phyloP scores from a whole-genome alignment of 37 sponge, comb jelly and placozoan genomes.

The Bolinopsis microptera region DNA sequence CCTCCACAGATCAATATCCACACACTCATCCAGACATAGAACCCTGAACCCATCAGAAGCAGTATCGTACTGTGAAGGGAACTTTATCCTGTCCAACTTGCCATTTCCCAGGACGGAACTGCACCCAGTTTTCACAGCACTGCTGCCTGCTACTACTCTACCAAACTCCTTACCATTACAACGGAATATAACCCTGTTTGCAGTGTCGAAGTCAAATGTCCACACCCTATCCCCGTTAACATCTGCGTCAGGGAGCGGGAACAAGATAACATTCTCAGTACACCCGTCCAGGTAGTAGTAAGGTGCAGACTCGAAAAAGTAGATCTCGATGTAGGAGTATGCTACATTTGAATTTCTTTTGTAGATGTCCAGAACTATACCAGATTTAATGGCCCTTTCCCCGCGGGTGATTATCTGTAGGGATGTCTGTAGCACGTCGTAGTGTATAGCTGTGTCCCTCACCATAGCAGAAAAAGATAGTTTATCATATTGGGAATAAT shows the following conservation, averaged over 20 bases:
- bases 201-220: neutral
- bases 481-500: neutral
- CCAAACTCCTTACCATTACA: neutral
- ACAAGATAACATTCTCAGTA: neutral
- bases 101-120: neutral
- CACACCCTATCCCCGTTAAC: neutral
- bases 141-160: neutral
- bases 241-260: neutral
- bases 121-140: neutral
- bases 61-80: neutral
- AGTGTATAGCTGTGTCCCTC: neutral
- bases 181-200: neutral
- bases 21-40: neutral
- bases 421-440: neutral
- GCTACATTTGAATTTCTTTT: neutral
- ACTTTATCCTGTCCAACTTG: neutral
- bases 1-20: neutral
- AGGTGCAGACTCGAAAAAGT: neutral
- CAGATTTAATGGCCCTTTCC: neutral
- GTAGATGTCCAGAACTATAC: neutral
- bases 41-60: neutral
- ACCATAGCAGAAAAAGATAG: neutral
- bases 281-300: neutral
- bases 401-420: neutral
- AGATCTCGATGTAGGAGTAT: neutral